A percentile compares a stretch with the other conserved stretches of the same genome.
Conservation (phyloP, 2,113 vertebrate species). For the Genyomyrus donnyi region DNA sequence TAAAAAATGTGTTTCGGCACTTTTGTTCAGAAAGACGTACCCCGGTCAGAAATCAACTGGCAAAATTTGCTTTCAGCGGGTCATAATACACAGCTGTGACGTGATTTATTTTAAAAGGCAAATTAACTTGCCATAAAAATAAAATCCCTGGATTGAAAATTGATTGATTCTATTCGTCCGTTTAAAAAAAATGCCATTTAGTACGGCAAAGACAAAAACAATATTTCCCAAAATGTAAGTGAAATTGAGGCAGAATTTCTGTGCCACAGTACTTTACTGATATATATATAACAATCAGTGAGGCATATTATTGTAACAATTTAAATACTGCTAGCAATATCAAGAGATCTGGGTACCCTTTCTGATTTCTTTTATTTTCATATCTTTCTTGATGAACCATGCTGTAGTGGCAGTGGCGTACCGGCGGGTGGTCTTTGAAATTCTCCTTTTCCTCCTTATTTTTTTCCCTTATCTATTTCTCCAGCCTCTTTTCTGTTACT, state of each 20-base stretch:
- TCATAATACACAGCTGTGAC: neutral
- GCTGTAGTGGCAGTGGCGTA: neutral
- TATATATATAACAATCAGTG: neutral
- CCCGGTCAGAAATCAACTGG: neutral
- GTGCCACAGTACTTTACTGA: neutral
- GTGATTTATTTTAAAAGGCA: neutral
- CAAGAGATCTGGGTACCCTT: neutral
- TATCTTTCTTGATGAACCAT: neutral
- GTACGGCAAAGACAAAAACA: neutral
- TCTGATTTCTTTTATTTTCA: neutral
- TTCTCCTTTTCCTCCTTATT: neutral
- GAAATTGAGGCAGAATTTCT: neutral
- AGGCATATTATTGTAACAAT: neutral
- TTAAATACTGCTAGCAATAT: neutral
- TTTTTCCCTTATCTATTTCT: neutral
- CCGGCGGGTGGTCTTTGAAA: neutral
- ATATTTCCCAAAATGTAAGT: neutral
- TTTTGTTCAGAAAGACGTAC: neutral
- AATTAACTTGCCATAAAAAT: neutral
- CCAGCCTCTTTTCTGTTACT: neutral
- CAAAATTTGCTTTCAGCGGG: neutral
- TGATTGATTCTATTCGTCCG: neutral
- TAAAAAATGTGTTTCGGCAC: neutral
- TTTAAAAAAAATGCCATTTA: neutral
- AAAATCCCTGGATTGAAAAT: neutral